phyloP scores from a whole-genome alignment of 2,113 vertebrate genomes.

The Aegotheles bennettii region DNA sequence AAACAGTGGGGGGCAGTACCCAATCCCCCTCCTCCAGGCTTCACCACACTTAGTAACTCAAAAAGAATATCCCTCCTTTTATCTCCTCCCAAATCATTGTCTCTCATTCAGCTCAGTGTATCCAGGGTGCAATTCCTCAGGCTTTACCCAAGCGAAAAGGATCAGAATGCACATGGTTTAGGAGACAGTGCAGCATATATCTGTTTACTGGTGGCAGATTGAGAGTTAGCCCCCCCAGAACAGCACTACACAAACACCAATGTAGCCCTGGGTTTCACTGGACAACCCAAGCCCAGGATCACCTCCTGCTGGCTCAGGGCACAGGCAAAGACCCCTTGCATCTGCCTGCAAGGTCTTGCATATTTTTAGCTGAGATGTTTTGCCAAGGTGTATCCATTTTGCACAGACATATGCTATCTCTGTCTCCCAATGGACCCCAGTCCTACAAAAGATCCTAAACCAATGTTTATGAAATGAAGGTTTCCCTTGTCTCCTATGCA shows the following conservation, averaged over 20 bases:
- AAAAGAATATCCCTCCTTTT: not conserved
- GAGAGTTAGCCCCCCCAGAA: fast-evolving
- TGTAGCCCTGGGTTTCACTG: not conserved
- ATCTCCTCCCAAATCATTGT: not conserved
- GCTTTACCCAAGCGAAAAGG: not conserved
- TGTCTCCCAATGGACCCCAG: not conserved
- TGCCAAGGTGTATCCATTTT: not conserved
- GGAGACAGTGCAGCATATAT: not conserved
- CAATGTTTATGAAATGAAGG: not conserved
- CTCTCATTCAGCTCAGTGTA: not conserved
- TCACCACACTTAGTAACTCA: not conserved
- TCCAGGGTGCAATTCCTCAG: not conserved
- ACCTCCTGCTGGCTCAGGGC: not conserved
- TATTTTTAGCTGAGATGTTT: not conserved
- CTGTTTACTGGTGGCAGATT: not conserved
- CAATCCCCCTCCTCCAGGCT: not conserved
- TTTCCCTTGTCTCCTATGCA: not conserved
- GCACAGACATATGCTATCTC: not conserved
- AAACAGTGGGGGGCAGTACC: not conserved
- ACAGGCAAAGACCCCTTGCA: fast-evolving
- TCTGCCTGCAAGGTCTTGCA: not conserved
- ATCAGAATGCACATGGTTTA: fast-evolving
- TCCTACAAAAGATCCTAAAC: not conserved
- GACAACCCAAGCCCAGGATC: not conserved
- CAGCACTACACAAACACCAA: not conserved